phyloP scores from a whole-genome alignment of 2,113 vertebrate genomes.

The Opisthocomus hoazin region DNA sequence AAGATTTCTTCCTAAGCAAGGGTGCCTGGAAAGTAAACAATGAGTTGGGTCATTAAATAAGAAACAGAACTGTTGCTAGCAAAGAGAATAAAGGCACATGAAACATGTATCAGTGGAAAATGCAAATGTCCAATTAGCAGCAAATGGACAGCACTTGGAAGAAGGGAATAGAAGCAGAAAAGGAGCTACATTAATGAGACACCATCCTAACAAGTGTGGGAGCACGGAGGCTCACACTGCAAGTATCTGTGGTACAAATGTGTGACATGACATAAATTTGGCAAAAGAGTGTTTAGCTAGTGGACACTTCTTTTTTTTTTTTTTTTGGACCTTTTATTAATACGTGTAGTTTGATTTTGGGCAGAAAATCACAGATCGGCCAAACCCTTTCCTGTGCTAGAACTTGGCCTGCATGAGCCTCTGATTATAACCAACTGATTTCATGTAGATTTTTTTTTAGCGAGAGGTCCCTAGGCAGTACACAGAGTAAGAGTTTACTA shows the following conservation, averaged over 20 bases:
- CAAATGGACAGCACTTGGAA: neutral
- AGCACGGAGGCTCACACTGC: fast-evolving
- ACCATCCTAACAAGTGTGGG: neutral
- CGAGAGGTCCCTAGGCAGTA: neutral
- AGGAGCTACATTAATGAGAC: neutral
- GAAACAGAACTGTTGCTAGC: neutral
- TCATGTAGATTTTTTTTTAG: neutral
- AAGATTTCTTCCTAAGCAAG: neutral
- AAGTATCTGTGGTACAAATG: neutral
- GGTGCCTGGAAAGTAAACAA: neutral
- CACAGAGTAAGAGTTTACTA: neutral
- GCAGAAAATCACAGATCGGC: neutral
- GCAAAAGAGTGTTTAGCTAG: neutral
- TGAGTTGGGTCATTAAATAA: neutral
- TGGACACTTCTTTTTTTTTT: neutral
- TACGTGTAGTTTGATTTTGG: neutral
- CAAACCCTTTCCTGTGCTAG: neutral
- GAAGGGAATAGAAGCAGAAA: neutral
- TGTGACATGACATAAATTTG: neutral
- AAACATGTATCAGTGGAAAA: neutral
- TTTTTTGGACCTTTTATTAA: neutral
- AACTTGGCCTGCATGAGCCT: neutral
- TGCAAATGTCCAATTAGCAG: neutral
- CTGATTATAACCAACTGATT: neutral
- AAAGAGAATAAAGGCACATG: neutral